Evolutionary conservation across 2,797 vertebrate species (phyloP), one percentile per base, ranked within the genome.

Genomic region (Sebastes hubbsi): DNA sequence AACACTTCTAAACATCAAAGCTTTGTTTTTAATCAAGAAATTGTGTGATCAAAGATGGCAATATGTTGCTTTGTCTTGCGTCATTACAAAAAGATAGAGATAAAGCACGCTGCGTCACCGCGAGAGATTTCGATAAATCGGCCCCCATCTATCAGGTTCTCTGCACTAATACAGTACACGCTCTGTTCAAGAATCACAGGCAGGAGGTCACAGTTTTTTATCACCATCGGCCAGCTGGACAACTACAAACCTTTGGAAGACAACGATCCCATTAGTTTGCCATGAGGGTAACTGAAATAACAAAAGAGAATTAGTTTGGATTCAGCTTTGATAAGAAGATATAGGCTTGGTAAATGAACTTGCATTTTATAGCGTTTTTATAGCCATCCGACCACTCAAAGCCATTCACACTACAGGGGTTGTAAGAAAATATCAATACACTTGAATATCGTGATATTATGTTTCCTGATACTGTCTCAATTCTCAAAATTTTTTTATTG

Each of bases 61-160:
- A 74, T 63, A 69, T 75, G 79, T 91, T 91, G 84, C 89, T 89
- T 87, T 91, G 84, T 87, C 82, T 90, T 92, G 89, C 77, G 1
- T 91, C 88, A 92, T 80, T 82, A 63, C 72, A 62, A 36, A 62
- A 36, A 73, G 63, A 81, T 27, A 1, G 27, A 82, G 81, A 88
- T 81, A 78, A 78, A 24, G 60, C 24, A 9, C 42, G 3, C 13
- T 8, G 55, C 16, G 67, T 13, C 14, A 27, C 25, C 42, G 65
- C 34, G 18, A 52, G 63, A 52, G 73, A 63, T 71, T 80, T 8
- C 54, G 82, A 84, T 77, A 54, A 81, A 77, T 78, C 42, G 34
- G 60, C 18, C 70, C n/a, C 13, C 8, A 24, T 73, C 12, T 27
- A 27, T 72, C 66, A 20, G 27, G n/a, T 61, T 58, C 20, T 74